Base-by-base conservation (phyloP, 2,888 invertebrate genomes). In the Euphydryas editha region DNA sequence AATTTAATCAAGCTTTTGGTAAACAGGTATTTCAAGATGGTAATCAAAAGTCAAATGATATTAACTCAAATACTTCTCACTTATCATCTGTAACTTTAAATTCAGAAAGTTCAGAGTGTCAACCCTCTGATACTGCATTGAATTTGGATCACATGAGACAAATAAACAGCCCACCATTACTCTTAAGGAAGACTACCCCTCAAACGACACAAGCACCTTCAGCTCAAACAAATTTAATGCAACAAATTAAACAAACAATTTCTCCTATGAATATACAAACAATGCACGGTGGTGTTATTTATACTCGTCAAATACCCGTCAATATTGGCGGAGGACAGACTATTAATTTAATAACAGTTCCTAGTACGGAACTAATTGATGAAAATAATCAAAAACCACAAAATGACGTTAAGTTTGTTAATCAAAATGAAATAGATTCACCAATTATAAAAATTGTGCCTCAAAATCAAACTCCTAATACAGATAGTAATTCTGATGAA, bases 1-100 rank as follows among this genome's bases (percentile, higher is more conserved):
- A 96, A 84, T 96, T 96, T 80, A 96, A 96, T 79, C 96, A 96
- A 85, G 96, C 95, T 0, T 96, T 96, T 81, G 96, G 96, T 0
- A 96, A 96, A 84, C 94, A 95, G 55, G 94, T 95, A 54, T 96
- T 93, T 79, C 94, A 90, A 82, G 93, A 93, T 51, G 85, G 81
- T 1, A 81, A 71, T 55, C 87, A 83, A 71, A 88, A 88, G 65
- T 77, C 76, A 65, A 83, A 76, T 61, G 89, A 90, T 67, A 78
- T 86, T 1, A 81, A 78, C 62, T 75, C 74, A 60, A 82, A 78
- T 61, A 82, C 77, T 72, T 72, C 82, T 44, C 85, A 86, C 73
- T 72, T 87, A 60, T 64, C 79, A 24, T 55, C 80, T 3, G 72
- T 75, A 3, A 76, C 74, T 65, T 72, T 77, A 2, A 76, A 74